Evolutionary conservation across 2,113 vertebrate genomes (phyloP).

Genomic region (Neodontobutis hainanensis): DNA sequence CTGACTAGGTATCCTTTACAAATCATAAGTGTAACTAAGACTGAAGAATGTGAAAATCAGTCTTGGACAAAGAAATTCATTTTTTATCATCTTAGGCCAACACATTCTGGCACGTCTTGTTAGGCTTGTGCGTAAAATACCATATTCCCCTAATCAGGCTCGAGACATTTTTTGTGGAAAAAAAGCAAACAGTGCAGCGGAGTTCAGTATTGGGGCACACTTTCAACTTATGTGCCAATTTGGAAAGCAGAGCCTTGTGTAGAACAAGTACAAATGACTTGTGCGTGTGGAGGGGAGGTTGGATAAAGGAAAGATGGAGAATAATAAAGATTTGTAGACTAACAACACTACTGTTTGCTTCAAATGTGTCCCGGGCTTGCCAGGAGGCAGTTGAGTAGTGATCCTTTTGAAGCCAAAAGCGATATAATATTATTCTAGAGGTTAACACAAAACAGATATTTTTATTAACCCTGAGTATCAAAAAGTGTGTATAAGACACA

Average conservation of each 20-base stretch:
- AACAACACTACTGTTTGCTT: constrained; percentile 29
- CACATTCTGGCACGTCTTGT: constrained; percentile 16
- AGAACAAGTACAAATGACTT: constrained; percentile 45
- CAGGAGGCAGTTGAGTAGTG: constrained; percentile 25
- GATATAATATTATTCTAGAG: constrained; percentile 16
- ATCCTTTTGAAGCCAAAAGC: constrained; percentile 24
- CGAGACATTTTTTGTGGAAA: constrained; percentile 24
- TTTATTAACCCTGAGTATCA: neutral
- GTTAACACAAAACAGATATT: neutral
- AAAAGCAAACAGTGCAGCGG: constrained; percentile 25
- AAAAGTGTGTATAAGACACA: neutral
- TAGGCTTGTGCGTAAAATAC: constrained; percentile 9
- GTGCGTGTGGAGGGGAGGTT: neutral
- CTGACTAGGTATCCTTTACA: neutral
- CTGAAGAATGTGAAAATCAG: too few relatives aligned
- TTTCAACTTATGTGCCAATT: constrained; percentile 55
- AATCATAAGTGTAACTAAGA: neutral
- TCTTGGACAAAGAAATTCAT: neutral
- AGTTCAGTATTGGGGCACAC: constrained; percentile 50
- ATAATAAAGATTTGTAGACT: constrained; percentile 30
- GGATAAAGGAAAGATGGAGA: neutral
- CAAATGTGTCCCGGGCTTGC: constrained; percentile 28
- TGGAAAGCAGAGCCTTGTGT: constrained; percentile 33
- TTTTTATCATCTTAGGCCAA: constrained; percentile 31
- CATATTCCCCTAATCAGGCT: constrained; percentile 13